phyloP scores from a whole-genome alignment of 2,113 vertebrate species.

The Acanthisitta chloris region DNA sequence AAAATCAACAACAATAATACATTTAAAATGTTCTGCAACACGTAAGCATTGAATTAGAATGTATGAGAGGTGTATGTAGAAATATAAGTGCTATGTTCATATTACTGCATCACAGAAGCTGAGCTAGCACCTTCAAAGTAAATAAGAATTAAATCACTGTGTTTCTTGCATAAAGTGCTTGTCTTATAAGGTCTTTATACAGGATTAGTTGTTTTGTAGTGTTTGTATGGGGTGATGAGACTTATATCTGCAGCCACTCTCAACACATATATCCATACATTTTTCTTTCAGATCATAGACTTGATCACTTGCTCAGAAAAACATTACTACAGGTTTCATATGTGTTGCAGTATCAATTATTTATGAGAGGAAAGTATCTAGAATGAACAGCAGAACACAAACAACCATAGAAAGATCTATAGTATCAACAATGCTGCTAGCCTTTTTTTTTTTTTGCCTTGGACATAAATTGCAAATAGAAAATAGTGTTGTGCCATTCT shows the following conservation, averaged over 20 bases:
- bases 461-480: constrained; percentile 18
- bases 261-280: background rate
- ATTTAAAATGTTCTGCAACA: background rate
- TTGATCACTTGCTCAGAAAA: background rate
- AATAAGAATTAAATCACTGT: background rate
- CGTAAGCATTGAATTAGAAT: background rate
- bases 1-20: background rate
- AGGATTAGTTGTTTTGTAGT: background rate
- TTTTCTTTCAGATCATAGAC: background rate
- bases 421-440: background rate
- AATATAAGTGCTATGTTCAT: background rate
- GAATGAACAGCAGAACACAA: background rate
- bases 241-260: background rate
- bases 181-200: background rate
- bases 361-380: background rate
- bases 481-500: background rate
- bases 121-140: background rate
- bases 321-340: background rate
- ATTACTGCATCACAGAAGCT: background rate
- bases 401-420: background rate
- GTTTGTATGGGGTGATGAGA: background rate
- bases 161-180: background rate
- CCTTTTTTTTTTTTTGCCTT: background rate
- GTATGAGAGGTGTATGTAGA: background rate
- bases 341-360: background rate